Conservation (phyloP, 2,888 invertebrate genomes). For the Noctua janthe region DNA sequence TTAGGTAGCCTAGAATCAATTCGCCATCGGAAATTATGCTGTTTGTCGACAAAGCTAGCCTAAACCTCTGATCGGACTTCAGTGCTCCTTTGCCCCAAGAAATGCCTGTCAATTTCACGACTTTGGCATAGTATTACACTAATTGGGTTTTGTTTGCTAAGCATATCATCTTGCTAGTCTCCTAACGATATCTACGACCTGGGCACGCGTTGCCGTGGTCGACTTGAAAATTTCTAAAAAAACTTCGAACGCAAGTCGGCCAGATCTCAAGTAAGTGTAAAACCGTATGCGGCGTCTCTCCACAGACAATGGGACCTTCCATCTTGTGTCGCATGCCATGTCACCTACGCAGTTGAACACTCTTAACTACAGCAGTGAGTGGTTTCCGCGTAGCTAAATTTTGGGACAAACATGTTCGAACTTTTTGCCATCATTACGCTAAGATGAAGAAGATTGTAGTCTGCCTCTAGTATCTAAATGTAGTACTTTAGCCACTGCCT, state of each 20-base stretch:
- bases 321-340: background rate
- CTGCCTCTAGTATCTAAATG: background rate
- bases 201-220: background rate
- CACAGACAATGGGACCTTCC: background rate
- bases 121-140: background rate
- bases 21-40: background rate
- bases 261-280: background rate
- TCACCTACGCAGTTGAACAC: background rate
- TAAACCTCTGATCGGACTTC: background rate
- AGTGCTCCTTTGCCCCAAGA: background rate
- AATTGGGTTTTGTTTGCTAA: background rate
- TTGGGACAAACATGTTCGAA: background rate
- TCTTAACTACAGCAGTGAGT: background rate
- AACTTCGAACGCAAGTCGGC: background rate
- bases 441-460: background rate
- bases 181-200: background rate
- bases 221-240: background rate
- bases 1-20: background rate
- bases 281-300: background rate
- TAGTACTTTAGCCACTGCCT: background rate
- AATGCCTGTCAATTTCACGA: background rate
- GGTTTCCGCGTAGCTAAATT: background rate
- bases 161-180: background rate
- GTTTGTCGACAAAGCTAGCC: background rate
- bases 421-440: background rate